Conservation (phyloP, 2,113 vertebrate genomes). For the Ceyx cyanopectus region DNA sequence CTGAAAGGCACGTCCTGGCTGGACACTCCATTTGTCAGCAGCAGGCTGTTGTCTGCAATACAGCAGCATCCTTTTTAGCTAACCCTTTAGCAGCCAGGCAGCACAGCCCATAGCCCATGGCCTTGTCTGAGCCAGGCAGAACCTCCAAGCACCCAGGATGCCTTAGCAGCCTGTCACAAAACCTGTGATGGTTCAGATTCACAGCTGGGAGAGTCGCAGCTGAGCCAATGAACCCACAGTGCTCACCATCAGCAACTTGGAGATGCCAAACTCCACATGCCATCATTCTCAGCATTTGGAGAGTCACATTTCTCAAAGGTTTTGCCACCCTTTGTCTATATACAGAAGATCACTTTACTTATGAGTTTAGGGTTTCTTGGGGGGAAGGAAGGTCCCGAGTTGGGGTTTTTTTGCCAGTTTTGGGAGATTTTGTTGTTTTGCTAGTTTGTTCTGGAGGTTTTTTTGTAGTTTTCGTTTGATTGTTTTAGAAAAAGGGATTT, state of each 20-base stretch:
- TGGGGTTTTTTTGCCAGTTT: background rate
- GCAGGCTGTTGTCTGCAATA: background rate
- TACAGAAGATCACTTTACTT: background rate
- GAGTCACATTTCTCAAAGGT: background rate
- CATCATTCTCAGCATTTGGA: background rate
- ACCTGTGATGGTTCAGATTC: background rate
- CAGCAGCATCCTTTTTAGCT: background rate
- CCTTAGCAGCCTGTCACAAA: background rate
- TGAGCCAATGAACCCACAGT: background rate
- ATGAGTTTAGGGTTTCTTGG: accelerated
- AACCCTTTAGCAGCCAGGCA: background rate
- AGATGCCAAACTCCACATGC: background rate
- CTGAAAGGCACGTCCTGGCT: background rate
- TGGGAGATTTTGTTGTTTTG: background rate
- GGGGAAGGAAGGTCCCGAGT: too few relatives aligned
- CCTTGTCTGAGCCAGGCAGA: background rate
- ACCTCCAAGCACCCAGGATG: background rate
- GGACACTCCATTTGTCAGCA: background rate
- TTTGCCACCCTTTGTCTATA: background rate
- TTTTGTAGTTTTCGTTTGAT: background rate
- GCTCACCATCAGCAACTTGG: accelerated
- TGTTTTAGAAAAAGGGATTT: background rate
- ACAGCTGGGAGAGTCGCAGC: background rate
- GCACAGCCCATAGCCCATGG: background rate
- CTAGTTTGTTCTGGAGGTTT: too few relatives aligned